Conservation (phyloP, 2,888 invertebrate species). For the Microctonus hyperodae region DNA sequence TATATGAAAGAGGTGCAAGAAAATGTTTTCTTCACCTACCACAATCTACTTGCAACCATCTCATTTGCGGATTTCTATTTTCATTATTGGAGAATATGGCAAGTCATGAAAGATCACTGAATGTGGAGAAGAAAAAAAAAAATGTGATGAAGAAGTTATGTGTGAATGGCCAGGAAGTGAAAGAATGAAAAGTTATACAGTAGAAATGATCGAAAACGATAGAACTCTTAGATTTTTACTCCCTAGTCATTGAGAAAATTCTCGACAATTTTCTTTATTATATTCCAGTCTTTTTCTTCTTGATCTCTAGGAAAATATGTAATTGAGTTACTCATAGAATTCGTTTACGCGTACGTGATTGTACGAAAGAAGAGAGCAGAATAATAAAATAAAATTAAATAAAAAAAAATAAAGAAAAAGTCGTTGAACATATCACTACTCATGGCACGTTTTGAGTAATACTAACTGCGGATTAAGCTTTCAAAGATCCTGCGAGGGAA, state of each 20-base stretch:
- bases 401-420: background rate
- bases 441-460: conserved; percentile 26
- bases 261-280: background rate
- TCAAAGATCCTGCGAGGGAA: conserved; percentile 23
- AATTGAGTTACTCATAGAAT: conserved; percentile 6
- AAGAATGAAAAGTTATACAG: background rate
- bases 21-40: background rate
- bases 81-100: background rate
- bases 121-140: background rate
- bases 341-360: background rate
- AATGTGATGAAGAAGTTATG: background rate
- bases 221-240: background rate
- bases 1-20: background rate
- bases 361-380: background rate
- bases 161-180: background rate
- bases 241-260: background rate
- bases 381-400: background rate
- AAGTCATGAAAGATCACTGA: background rate
- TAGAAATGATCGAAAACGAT: background rate
- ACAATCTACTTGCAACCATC: background rate
- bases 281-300: background rate
- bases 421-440: conserved; percentile 6
- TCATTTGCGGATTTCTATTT: background rate
- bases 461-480: conserved; percentile 30
- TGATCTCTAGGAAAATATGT: background rate